A percentile compares a stretch with the other conserved stretches of the same genome.
phyloP scores from a whole-genome alignment of 2,113 vertebrate species.

The Cheilinus undulatus region DNA sequence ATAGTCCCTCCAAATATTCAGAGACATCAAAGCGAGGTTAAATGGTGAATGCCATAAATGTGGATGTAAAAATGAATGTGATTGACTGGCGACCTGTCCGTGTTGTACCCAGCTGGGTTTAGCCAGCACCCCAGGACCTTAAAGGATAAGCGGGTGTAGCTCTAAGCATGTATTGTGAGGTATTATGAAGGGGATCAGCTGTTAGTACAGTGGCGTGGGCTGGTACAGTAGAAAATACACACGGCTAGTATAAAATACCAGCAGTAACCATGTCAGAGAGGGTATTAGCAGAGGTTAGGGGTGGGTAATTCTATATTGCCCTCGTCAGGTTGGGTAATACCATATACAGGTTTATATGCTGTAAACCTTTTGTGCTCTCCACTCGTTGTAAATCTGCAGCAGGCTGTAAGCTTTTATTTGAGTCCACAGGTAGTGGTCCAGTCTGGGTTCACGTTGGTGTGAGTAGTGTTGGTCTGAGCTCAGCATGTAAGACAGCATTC shows the following conservation, averaged over 20 bases:
- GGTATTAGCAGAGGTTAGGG: slow-evolving; percentile 27
- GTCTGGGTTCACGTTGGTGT: slow-evolving; percentile 66
- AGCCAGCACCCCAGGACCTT: slow-evolving; percentile 13
- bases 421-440: slow-evolving; percentile 52
- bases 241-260: slow-evolving; percentile 30
- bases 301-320: slow-evolving; percentile 19
- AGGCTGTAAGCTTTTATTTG: slow-evolving; percentile 37
- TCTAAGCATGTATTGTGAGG: slow-evolving; percentile 66
- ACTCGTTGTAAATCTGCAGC: slow-evolving; percentile 42
- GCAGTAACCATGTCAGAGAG: slow-evolving; percentile 33
- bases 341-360: slow-evolving; percentile 5
- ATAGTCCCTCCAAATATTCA: neutral
- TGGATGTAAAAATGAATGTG: neutral
- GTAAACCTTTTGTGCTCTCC: slow-evolving; percentile 36
- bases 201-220: slow-evolving; percentile 62
- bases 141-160: slow-evolving; percentile 31
- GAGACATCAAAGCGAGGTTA: neutral
- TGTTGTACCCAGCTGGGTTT: slow-evolving; percentile 4
- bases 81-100: slow-evolving; percentile 5
- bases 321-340: neutral
- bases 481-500: slow-evolving; percentile 71
- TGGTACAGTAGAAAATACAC: slow-evolving; percentile 55
- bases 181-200: slow-evolving; percentile 73
- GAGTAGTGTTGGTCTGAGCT: slow-evolving; percentile 66
- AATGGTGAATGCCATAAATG: neutral